Evolutionary conservation across 1,140 invertebrate genomes (phyloP), one percentile per base, ranked within the genome.

Genomic region (Drosophila arawakana): DNA sequence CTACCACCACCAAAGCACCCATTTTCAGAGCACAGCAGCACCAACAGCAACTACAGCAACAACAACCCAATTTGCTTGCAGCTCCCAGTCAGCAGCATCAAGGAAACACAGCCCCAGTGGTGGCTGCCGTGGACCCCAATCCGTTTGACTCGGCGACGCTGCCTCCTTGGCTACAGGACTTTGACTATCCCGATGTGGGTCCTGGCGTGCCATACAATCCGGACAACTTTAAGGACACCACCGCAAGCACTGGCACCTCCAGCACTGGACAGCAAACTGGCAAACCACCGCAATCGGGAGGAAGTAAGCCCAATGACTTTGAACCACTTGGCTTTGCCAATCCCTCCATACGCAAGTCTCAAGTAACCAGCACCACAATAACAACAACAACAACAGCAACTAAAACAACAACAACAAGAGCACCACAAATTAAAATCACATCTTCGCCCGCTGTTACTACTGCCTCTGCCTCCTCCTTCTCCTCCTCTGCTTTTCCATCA

Each of bases 121-220:
- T 21, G 18, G 73, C 75, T 41, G 62, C 63, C 1, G 35, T 85
- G 21, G 80, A 91, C 0, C 54, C 59, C 11, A 91, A 92, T 68
- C 91, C 91, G 1, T 92, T 91, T 18, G 73, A 91, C 43, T 86
- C 90, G 41, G 66, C 84, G 13, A 92, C 91, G 0, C 59, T 92
- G 15, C 91, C 91, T n/a, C 54, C 90, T 5, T 92, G 91, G 91
- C 63, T 92, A 60, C 55, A 65, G 6, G 91, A 88, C 63, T 91
- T 92, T 34, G 91, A 92, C 59, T 91, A 91, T 70, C 81, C 91
- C n/a, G 91, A 91, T 76, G 76, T 92, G n/a, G 91, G 80, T 35
- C 91, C 91, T 10, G 91, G 90, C 6, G 91, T 92, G 5, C 88
- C 91, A 15, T 92, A 88, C 21, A 75, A 91, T 44, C 88, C 88